These are phyloP conservation scores for Periparus ater DNA, from an alignment of 2,797 vertebrate species.

Conservation along the genomic window DNA sequence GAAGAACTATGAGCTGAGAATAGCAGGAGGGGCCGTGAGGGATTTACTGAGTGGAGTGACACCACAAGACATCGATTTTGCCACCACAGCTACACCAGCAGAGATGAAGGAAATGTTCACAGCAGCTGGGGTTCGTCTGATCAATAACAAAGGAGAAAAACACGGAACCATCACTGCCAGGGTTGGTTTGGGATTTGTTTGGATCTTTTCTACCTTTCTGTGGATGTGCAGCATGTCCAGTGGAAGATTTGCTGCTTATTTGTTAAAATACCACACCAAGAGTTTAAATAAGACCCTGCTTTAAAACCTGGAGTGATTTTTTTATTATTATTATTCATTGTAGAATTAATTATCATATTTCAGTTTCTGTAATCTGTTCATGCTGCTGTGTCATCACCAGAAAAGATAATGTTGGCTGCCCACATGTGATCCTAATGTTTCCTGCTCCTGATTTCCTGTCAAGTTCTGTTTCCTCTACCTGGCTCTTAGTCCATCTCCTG, in stretches of 20 bases:
- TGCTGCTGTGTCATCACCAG: not conserved
- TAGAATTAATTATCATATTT: not conserved
- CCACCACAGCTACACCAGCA: constrained; percentile 92
- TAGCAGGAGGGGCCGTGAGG: constrained; percentile 94
- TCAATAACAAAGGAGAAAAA: constrained; percentile 96
- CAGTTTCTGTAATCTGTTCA: not conserved
- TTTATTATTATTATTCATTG: not conserved
- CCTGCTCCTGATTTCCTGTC: not conserved
- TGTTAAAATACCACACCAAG: not conserved
- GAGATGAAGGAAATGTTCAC: constrained; percentile 95
- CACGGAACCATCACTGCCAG: constrained; percentile 96
- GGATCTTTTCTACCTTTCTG: not conserved
- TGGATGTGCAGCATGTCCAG: fast-evolving
- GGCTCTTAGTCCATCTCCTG: not conserved
- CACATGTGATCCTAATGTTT: not conserved
- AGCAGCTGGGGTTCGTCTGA: constrained; percentile 87
- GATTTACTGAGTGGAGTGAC: constrained; percentile 88
- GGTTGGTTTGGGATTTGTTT: constrained; percentile 67
- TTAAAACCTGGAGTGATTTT: not conserved
- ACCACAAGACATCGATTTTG: constrained; percentile 94
- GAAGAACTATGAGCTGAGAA: constrained; percentile 89
- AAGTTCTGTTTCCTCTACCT: not conserved
- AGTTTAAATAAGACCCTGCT: not conserved
- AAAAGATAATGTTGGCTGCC: not conserved
- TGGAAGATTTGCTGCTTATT: not conserved